Base-by-base conservation (phyloP, 2,797 vertebrate genomes). In the Poecilia gillii region DNA sequence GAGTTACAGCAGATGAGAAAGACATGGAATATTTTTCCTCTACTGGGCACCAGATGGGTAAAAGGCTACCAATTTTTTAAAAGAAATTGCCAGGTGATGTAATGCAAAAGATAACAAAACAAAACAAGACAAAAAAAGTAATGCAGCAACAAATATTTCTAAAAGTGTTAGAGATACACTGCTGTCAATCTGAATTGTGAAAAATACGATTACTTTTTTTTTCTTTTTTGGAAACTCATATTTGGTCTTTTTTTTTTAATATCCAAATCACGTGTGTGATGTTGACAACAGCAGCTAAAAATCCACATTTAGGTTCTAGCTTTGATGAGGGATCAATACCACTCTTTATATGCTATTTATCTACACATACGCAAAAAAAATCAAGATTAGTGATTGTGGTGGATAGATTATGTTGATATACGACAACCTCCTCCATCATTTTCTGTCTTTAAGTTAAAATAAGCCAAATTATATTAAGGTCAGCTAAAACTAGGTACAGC, bases 81-180 rank as follows among this genome's bases (percentile, higher is more conserved):
- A 85, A 72, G 84, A 73, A 84, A 90, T 12, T 71, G 74, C 74
- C 23, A 82, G 76, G 81, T 84, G 77, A 88, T 79, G 76, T 83
- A 76, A 86, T 28, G 18, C 73, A 70, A 84, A 90, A 81, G 84
- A 47, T 0, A 0, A 13, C 28, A 13, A 85, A 84, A 78, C 25
- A 81, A 4, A 83, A 72, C 85, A 87, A 84, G 3, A 25, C 77
- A 51, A 77, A 86, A 86, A 87, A 73, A 90, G 70, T 84, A 87
- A 87, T 74, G 81, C 53, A 85, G 72, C 43, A 55, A 88, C 41
- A 86, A 33, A 88, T 74, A 81, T 72, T 77, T n/a, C 53, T 77
- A 84, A 79, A 82, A 80, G 49, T 49, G 81, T 87, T 88, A 89
- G 87, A 90, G 84, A 88, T 86, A 92, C 88, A 90, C 86, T 88